Evolutionary conservation across 2,113 vertebrate species (phyloP), one percentile per base, ranked within the genome.

Genomic region (Epinephelus lanceolatus): DNA sequence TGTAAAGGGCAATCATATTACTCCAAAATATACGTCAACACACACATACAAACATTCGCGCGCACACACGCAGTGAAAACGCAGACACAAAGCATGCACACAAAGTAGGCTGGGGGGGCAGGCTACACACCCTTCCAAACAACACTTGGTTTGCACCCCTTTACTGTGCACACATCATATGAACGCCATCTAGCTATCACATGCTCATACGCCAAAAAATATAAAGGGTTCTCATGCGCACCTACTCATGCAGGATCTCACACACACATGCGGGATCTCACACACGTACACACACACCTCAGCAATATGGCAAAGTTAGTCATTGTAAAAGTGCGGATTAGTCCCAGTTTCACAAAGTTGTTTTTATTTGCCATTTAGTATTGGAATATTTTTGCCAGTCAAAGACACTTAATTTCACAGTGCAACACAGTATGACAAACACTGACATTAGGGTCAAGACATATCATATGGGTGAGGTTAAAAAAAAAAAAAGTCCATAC

Each of bases 281-380:
- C 25, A 73, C 62, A 68, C 42, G 40, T 25, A 62, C 70, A 67
- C 68, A 69, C 61, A 74, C 84, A 84, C 71, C 71, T 89, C 85
- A 91, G 81, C 85, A 89, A 86, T 86, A 93, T 94, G 91, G 92
- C 92, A 92, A 92, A 84, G 92, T 94, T 92, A 94, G 91, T 93
- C 84, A 86, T 93, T 94, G 94, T 93, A 94, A 93, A 94, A 93
- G 92, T 93, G 93, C 90, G 85, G 93, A 94, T 94, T 94, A 93
- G 93, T 94, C 94, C 92, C 92, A 94, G 89, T 93, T 94, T 94
- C 91, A 94, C 93, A 92, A 90, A 93, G 81, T 89, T 93, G 92
- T 88, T 93, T 94, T 94, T 94, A 94, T 94, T 94, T 93, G 91
- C 93, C 91, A 93, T 93, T 94, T 92, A 94, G 90, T 93, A 92